Evolutionary conservation across 2,113 vertebrate genomes (phyloP).

Genomic region (Trichechus manatus): DNA sequence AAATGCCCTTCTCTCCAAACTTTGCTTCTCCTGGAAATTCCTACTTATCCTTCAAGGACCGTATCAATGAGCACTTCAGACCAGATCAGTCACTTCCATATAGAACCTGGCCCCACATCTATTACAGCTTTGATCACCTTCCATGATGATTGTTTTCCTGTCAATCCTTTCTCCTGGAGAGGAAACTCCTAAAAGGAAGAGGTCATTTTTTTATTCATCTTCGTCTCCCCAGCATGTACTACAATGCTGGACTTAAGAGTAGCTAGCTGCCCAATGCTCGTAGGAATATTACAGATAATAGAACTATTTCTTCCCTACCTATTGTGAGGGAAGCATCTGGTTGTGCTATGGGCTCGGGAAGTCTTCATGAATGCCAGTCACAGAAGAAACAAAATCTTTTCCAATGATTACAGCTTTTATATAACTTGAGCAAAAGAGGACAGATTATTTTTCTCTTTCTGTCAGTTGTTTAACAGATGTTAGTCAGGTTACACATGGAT

Average conservation of each 20-base stretch:
- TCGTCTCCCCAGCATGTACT: neutral
- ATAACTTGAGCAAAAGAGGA: conserved; percentile 50
- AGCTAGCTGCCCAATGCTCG: neutral
- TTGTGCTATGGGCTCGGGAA: conserved; percentile 5
- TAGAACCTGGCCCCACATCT: neutral
- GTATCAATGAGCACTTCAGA: neutral
- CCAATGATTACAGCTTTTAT: conserved; percentile 53
- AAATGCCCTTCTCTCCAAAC: rapidly evolving
- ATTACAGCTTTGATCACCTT: neutral
- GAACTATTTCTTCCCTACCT: neutral
- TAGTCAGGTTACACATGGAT: conserved; percentile 45
- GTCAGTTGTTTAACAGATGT: conserved; percentile 75
- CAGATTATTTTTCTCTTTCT: conserved; percentile 59
- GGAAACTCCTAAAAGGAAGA: neutral
- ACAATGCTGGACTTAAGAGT: neutral
- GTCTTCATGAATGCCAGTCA: conserved; percentile 47
- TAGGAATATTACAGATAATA: neutral
- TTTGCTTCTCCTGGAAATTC: conserved; percentile 21
- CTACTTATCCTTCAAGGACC: neutral
- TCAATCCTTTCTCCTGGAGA: neutral
- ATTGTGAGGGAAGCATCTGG: conserved; percentile 58
- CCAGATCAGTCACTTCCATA: neutral
- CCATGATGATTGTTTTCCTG: neutral
- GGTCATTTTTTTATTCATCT: neutral
- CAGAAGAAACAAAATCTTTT: conserved; percentile 48